Evolutionary conservation across 37 sponge, comb jelly and placozoan species (phyloP).

Genomic region (Hormiphora californensis): DNA sequence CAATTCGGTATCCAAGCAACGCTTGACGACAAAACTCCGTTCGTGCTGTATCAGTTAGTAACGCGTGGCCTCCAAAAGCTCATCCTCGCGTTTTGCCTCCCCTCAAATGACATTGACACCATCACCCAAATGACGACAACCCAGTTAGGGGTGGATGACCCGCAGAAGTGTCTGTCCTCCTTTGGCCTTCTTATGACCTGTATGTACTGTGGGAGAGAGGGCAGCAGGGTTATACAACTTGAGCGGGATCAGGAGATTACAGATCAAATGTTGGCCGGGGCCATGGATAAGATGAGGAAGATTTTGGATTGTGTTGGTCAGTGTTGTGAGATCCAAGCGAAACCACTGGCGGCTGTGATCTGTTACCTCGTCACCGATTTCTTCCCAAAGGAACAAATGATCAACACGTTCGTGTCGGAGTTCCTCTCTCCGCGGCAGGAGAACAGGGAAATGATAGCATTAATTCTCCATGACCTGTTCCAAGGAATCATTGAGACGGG

Average conservation of each 20-base stretch:
- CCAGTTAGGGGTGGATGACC: conserved; percentile 19
- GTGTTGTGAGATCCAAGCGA: conserved; percentile 42
- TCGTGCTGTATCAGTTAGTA: conserved; percentile 30
- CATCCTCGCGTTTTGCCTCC: conserved; percentile 2
- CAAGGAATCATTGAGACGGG: neutral
- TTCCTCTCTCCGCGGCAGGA: conserved; percentile 41
- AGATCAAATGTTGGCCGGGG: conserved; percentile 44
- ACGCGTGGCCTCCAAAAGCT: conserved; percentile 28
- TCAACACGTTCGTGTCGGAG: conserved; percentile 51
- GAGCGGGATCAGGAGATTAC: conserved; percentile 46
- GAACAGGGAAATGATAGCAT: conserved; percentile 10
- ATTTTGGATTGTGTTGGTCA: conserved; percentile 46
- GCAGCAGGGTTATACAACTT: conserved; percentile 32
- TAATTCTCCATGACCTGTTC: conserved; percentile 30
- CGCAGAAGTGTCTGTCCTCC: conserved; percentile 49
- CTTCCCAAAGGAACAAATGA: conserved; percentile 54
- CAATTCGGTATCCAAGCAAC: neutral
- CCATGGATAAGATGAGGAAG: conserved; percentile 53
- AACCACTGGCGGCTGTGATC: conserved; percentile 29
- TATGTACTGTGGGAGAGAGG: conserved; percentile 49
- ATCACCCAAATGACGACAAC: conserved; percentile 15
- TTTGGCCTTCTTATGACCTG: conserved; percentile 49
- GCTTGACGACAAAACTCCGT: neutral
- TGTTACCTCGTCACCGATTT: conserved; percentile 45
- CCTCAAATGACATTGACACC: neutral